These are phyloP conservation scores for Tragulus kanchil DNA, from an alignment of 2,113 vertebrate genomes.

Conservation along the genomic window DNA sequence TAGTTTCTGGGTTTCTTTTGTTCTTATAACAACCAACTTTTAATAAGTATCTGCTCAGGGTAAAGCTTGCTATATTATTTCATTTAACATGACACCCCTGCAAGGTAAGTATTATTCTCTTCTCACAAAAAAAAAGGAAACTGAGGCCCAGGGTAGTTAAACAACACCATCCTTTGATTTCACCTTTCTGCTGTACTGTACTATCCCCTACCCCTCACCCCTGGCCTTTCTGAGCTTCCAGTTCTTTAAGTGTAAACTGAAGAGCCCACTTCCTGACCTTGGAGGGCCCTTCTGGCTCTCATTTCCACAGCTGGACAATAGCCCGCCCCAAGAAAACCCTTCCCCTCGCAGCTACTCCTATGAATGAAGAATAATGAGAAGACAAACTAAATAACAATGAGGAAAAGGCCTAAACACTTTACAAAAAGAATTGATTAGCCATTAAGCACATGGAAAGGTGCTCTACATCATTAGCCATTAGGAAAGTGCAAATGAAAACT, in stretches of 20 bases:
- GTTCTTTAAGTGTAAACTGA: conserved; percentile 46
- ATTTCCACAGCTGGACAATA: not conserved
- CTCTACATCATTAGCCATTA: not conserved
- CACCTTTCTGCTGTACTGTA: not conserved
- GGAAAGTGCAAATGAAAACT: conserved; percentile 17
- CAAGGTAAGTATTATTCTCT: not conserved
- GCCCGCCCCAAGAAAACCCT: too few relatives aligned
- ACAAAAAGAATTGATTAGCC: not conserved
- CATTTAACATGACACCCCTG: not conserved
- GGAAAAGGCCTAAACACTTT: conserved; percentile 15
- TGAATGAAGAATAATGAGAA: conserved; percentile 2
- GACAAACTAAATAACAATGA: conserved; percentile 12
- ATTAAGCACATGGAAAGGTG: not conserved
- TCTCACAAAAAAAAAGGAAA: conserved; percentile 21
- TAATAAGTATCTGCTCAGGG: conserved; percentile 35
- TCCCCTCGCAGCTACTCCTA: too few relatives aligned
- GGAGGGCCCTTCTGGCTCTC: not conserved
- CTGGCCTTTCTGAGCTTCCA: not conserved
- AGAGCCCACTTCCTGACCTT: conserved; percentile 20
- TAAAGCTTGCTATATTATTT: conserved; percentile 17
- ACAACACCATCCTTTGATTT: not conserved
- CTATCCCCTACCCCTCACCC: not conserved
- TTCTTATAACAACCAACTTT: not conserved
- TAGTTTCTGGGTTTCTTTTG: conserved; percentile 45
- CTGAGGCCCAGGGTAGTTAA: not conserved